phyloP scores from a whole-genome alignment of 64 coral and sea anemone genomes.

The Porites australiensis region DNA sequence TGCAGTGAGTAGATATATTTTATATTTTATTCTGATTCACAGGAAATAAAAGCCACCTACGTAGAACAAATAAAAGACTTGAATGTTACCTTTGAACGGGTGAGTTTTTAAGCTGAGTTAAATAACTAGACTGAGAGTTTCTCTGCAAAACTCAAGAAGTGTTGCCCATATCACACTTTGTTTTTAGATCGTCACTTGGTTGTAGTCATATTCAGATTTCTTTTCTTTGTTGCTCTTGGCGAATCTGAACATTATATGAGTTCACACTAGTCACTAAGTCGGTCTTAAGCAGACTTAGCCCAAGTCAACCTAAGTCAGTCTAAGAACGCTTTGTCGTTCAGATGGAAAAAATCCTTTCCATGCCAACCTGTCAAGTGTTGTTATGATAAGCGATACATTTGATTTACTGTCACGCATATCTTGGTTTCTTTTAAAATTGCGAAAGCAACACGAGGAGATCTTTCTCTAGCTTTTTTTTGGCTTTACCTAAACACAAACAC shows the following conservation, averaged over 20 bases:
- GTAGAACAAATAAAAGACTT: constrained; percentile 85
- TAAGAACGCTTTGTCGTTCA: constrained; percentile 5
- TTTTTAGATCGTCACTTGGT: background rate
- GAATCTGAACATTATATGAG: background rate
- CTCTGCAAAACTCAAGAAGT: background rate
- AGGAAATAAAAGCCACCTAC: constrained; percentile 81
- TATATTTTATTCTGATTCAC: background rate
- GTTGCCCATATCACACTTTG: no score
- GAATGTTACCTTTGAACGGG: constrained; percentile 67
- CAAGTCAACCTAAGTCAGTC: constrained; percentile 18
- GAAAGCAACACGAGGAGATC: no score
- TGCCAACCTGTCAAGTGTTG: background rate
- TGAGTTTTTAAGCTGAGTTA: background rate
- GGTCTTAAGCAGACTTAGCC: background rate
- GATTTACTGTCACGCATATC: no score
- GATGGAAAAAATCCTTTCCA: background rate
- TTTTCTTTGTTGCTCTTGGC: no score
- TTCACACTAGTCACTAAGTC: constrained; percentile 35
- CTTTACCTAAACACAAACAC: no score
- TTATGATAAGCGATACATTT: no score
- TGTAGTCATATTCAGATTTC: no score
- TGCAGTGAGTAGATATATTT: no score
- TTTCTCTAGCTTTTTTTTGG: no score
- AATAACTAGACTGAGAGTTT: no score
- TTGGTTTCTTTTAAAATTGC: no score